These are phyloP conservation scores for Okapia johnstoni DNA, from an alignment of 2,113 vertebrate genomes.

Conservation along the genomic window DNA sequence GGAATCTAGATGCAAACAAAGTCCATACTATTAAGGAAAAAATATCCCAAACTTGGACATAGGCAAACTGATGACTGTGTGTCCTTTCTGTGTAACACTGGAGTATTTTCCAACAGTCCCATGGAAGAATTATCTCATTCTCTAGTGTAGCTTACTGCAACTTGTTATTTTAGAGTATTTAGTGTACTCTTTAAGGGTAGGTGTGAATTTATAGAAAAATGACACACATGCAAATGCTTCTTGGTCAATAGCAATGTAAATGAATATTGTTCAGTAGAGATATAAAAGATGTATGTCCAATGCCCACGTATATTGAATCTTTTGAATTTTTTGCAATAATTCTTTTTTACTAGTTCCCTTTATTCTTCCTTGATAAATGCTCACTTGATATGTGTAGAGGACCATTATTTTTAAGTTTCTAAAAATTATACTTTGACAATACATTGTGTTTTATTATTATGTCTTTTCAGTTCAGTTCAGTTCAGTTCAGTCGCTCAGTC, in stretches of 20 bases:
- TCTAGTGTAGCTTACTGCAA: neutral
- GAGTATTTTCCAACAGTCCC: neutral
- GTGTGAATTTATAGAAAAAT: neutral
- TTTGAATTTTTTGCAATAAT: neutral
- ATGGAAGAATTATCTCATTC: neutral
- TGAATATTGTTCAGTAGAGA: neutral
- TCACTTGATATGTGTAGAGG: neutral
- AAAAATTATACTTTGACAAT: neutral
- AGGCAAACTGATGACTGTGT: neutral
- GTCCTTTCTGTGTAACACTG: neutral
- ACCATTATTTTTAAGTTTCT: neutral
- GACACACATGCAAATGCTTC: neutral
- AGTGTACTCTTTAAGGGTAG: neutral
- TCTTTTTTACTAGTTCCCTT: neutral
- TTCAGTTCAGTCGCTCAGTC: no score
- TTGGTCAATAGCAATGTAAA: neutral
- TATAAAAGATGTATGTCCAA: neutral
- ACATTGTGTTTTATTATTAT: neutral
- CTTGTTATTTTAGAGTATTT: neutral
- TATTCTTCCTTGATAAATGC: neutral
- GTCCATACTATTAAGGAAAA: neutral
- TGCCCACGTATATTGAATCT: neutral
- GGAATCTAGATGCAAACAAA: neutral
- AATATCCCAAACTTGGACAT: neutral
- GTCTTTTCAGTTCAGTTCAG: no score